Percentiles rank a stretch among this genome's conserved stretches.
Evolutionary conservation across 2,797 vertebrate genomes (phyloP).

Genomic region (Pipistrellus kuhlii): DNA sequence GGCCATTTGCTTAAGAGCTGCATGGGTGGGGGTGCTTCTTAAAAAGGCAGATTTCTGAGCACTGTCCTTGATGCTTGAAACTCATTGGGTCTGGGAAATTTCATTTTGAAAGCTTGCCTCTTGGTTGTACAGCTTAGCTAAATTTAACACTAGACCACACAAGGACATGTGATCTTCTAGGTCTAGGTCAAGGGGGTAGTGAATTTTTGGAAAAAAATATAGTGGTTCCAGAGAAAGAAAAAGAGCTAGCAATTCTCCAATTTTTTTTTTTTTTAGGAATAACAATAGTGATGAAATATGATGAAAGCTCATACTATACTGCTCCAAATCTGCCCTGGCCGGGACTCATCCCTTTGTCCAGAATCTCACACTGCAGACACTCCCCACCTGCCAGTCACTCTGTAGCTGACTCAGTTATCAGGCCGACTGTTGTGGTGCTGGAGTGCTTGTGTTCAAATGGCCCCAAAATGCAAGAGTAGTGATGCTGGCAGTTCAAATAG

Average conservation of each 20-base stretch:
- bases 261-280: background rate
- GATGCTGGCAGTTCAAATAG: background rate
- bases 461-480: background rate
- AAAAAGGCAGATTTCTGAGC: background rate
- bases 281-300: background rate
- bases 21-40: background rate
- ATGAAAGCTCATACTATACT: background rate
- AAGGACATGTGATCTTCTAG: background rate
- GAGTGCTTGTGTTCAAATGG: background rate
- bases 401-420: background rate
- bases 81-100: background rate
- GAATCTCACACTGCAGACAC: background rate
- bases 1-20: background rate
- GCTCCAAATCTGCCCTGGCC: background rate
- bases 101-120: background rate
- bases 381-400: background rate
- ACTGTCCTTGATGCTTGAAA: background rate
- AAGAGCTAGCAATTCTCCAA: background rate
- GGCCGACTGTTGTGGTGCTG: background rate
- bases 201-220: constrained; percentile 23
- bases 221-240: constrained; percentile 48
- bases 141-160: background rate
- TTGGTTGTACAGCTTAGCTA: background rate
- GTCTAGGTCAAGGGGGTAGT: background rate
- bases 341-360: background rate